phyloP scores from a whole-genome alignment of 2,797 vertebrate species.

The Pseudomugil tenellus region DNA sequence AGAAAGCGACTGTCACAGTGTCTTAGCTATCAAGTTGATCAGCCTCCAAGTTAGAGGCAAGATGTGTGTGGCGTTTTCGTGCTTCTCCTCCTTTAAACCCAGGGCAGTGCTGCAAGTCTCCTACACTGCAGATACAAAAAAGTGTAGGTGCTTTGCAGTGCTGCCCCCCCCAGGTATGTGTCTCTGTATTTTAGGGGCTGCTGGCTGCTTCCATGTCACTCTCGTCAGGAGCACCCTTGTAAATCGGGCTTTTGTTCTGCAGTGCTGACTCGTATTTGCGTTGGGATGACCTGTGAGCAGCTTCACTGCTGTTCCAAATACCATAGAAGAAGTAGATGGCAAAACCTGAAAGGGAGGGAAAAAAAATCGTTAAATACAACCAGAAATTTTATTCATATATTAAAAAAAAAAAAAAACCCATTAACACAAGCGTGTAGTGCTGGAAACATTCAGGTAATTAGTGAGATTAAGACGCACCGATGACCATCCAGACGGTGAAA shows the following conservation, averaged over 20 bases:
- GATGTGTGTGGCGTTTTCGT: constrained; percentile 54
- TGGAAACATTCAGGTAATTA: background rate
- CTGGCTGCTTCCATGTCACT: constrained; percentile 73
- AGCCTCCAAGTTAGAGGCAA: constrained; percentile 70
- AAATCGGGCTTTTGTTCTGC: constrained; percentile 78
- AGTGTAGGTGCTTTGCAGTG: constrained; percentile 29
- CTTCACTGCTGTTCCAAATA: constrained; percentile 89
- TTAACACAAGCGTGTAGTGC: background rate
- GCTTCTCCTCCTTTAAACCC: constrained; percentile 46
- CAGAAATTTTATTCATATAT: no score
- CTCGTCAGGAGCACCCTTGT: constrained; percentile 62
- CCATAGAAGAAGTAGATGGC: constrained; percentile 93
- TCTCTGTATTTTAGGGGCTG: constrained; percentile 69
- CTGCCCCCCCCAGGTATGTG: constrained; percentile 14
- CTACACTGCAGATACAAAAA: constrained; percentile 34
- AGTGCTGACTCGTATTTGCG: constrained; percentile 67
- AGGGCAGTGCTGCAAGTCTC: constrained; percentile 25
- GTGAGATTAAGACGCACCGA: constrained; percentile 78
- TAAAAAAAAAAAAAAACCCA: no score
- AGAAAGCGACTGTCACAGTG: constrained; percentile 41
- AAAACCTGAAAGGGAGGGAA: constrained; percentile 84
- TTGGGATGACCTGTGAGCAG: constrained; percentile 51
- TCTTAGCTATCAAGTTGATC: constrained; percentile 59
- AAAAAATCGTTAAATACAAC: background rate
- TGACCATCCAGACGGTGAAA: constrained; percentile 90